Evolutionary conservation across 2,888 invertebrate genomes (phyloP).

Genomic region (Poecilus cupreus): DNA sequence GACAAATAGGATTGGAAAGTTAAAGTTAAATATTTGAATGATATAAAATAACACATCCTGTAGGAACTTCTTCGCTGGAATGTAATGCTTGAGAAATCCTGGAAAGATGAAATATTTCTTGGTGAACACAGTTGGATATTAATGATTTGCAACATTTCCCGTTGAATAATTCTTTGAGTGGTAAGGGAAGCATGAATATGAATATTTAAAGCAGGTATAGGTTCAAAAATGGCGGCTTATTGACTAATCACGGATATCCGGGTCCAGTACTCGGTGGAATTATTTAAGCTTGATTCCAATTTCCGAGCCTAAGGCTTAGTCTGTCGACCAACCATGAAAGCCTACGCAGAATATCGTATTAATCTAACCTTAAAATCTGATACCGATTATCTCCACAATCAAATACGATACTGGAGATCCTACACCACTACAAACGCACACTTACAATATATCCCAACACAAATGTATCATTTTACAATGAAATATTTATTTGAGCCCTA

Average conservation of each 20-base stretch:
- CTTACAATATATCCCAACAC: not conserved
- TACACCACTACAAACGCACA: not conserved
- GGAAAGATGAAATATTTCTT: too few species aligned
- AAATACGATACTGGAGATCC: not conserved
- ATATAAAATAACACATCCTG: too few species aligned
- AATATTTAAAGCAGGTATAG: slow-evolving; percentile 35
- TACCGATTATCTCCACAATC: slow-evolving; percentile 30
- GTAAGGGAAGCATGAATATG: slow-evolving; percentile 34
- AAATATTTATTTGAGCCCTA: not conserved
- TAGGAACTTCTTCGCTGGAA: too few species aligned
- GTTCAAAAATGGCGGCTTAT: slow-evolving; percentile 32
- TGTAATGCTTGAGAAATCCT: too few species aligned
- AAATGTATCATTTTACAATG: not conserved
- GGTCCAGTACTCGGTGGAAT: slow-evolving; percentile 24
- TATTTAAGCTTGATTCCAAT: slow-evolving; percentile 42
- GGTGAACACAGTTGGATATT: not conserved
- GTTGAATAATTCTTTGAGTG: slow-evolving; percentile 28
- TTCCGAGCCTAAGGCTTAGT: slow-evolving; percentile 48
- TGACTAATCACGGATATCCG: slow-evolving; percentile 35
- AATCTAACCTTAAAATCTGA: slow-evolving; percentile 38
- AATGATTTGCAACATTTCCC: slow-evolving; percentile 28
- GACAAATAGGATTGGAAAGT: too few species aligned
- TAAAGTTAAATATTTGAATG: too few species aligned
- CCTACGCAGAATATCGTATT: slow-evolving; percentile 29
- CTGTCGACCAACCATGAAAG: slow-evolving; percentile 20